Evolutionary conservation across 1,140 invertebrate species (phyloP).

Genomic region (Araneus ventricosus): DNA sequence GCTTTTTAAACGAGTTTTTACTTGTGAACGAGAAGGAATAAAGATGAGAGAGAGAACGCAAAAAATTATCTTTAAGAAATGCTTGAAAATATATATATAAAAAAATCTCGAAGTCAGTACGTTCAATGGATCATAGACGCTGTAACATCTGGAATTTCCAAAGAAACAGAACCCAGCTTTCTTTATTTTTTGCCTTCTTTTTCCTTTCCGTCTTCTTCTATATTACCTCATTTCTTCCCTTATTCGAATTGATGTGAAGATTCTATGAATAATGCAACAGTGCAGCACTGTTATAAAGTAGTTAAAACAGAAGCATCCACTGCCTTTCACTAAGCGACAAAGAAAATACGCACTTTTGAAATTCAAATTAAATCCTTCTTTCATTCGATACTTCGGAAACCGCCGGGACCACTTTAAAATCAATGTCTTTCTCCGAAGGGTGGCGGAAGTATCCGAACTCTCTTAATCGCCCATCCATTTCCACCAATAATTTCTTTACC

Average conservation of each 20-base stretch:
- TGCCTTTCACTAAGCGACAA: slow-evolving; percentile 68
- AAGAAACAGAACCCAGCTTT: neutral
- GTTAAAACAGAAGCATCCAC: slow-evolving; percentile 59
- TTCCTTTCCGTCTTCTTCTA: neutral
- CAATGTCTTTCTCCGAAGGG: slow-evolving; percentile 43
- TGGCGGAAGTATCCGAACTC: slow-evolving; percentile 13
- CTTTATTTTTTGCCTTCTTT: neutral
- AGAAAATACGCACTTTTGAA: slow-evolving; percentile 71
- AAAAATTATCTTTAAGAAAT: neutral
- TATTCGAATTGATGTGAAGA: slow-evolving; percentile 46
- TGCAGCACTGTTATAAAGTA: slow-evolving; percentile 69
- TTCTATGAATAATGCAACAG: slow-evolving; percentile 64
- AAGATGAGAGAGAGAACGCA: neutral
- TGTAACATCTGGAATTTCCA: slow-evolving; percentile 63
- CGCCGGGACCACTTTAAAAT: slow-evolving; percentile 64
- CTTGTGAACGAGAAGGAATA: slow-evolving; percentile 54
- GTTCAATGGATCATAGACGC: slow-evolving; percentile 45
- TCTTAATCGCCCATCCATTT: slow-evolving; percentile 66
- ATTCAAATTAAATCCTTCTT: slow-evolving; percentile 68
- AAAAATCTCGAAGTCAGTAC: slow-evolving; percentile 10
- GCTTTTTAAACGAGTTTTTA: slow-evolving; percentile 60
- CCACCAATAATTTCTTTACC: slow-evolving; percentile 60
- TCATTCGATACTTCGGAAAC: slow-evolving; percentile 65
- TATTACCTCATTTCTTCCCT: slow-evolving; percentile 61
- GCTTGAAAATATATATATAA: neutral